Conservation (phyloP, 1,140 invertebrate genomes). For the Stegodyphus mimosarum region DNA sequence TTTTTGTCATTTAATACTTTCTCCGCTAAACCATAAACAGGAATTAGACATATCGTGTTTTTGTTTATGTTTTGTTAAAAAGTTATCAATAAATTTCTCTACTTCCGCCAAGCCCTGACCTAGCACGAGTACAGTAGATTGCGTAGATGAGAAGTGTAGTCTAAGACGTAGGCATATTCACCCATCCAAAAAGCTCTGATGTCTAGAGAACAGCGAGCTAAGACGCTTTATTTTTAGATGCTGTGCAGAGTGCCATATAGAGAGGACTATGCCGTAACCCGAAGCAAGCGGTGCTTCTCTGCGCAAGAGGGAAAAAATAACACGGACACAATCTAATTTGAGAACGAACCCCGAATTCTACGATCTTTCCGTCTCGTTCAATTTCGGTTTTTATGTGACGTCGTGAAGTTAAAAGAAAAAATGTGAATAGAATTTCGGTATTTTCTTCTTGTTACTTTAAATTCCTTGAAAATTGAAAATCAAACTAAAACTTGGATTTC, state of each 20-base stretch:
- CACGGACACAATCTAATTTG: constrained; percentile 55
- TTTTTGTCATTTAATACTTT: too few species aligned
- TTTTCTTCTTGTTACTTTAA: too few species aligned
- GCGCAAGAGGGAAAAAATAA: constrained; percentile 33
- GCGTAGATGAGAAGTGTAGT: too few species aligned
- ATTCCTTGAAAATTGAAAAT: too few species aligned
- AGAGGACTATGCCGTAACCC: constrained; percentile 45
- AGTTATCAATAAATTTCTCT: neutral
- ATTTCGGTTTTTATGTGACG: too few species aligned
- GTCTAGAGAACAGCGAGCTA: neutral
- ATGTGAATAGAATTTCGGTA: too few species aligned
- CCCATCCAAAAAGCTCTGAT: neutral
- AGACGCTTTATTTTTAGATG: constrained; percentile 46
- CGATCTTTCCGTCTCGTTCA: neutral
- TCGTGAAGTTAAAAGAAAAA: too few species aligned
- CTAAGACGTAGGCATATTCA: neutral
- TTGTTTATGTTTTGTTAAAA: neutral
- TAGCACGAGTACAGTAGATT: neutral
- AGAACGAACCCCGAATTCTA: constrained; percentile 47
- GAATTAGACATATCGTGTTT: neutral
- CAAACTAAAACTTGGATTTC: too few species aligned
- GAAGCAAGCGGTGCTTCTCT: constrained; percentile 35
- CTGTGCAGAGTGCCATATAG: constrained; percentile 32
- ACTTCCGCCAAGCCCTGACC: neutral
- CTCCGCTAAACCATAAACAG: too few species aligned